Conservation (phyloP, 2,888 invertebrate species). For the Palloptera scutellata region DNA sequence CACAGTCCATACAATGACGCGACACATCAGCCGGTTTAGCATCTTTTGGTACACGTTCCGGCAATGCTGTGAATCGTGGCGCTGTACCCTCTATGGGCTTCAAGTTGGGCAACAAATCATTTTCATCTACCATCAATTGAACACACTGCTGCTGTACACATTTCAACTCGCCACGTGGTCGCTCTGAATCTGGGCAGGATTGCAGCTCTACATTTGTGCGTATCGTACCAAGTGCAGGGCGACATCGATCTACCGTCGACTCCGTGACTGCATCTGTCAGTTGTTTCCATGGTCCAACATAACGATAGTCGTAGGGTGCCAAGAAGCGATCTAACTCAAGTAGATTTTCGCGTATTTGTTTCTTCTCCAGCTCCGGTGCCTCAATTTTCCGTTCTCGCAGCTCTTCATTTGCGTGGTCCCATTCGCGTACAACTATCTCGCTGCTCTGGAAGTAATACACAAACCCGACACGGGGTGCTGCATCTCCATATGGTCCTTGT, state of each 20-base stretch:
- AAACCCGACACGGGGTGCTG: conserved; percentile 82
- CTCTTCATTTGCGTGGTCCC: conserved; percentile 83
- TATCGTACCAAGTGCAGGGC: conserved; percentile 79
- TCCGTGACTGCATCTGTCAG: conserved; percentile 71
- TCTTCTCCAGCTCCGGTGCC: conserved; percentile 64
- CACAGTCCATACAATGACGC: conserved; percentile 79
- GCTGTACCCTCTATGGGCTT: conserved; percentile 82
- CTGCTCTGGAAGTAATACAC: conserved; percentile 82
- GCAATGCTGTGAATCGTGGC: conserved; percentile 80
- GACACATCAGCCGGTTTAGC: conserved; percentile 86
- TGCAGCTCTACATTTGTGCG: conserved; percentile 82
- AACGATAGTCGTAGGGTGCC: conserved; percentile 91
- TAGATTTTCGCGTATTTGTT: conserved; percentile 56
- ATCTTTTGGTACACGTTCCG: conserved; percentile 79
- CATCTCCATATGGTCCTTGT: conserved; percentile 70
- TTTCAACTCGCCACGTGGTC: conserved; percentile 68
- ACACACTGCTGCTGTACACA: conserved; percentile 19
- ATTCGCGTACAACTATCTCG: conserved; percentile 87
- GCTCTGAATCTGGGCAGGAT: conserved; percentile 74
- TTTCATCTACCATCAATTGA: conserved; percentile 65
- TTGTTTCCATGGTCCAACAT: conserved; percentile 83
- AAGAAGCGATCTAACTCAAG: conserved; percentile 69
- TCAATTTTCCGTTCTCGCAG: conserved; percentile 63
- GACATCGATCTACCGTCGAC: conserved; percentile 71
- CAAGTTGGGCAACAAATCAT: conserved; percentile 82